phyloP scores from a whole-genome alignment of 35 echinoderm and acorn worm species.

The Apostichopus parvimensis region DNA sequence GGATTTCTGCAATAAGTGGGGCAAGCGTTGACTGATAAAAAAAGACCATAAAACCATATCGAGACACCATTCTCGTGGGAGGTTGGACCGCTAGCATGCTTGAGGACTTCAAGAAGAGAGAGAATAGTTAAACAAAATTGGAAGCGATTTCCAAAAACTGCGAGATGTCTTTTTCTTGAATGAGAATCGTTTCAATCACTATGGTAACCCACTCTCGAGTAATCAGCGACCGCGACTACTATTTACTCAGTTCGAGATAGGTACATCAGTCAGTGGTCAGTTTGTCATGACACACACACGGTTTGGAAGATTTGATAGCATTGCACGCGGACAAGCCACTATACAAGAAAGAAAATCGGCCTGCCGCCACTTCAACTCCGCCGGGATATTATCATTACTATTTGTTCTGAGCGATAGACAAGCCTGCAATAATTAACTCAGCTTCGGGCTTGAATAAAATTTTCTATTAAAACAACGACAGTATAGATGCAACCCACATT shows the following conservation, averaged over 20 bases:
- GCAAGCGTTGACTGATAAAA: conserved; percentile 8
- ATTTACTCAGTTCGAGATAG: conserved; percentile 2
- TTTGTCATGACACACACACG: not conserved
- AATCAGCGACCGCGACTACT: not conserved
- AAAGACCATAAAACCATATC: conserved; percentile 5
- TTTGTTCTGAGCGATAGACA: not conserved
- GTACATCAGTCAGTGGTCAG: not conserved
- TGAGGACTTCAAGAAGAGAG: conserved; percentile 17
- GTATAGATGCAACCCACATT: not conserved
- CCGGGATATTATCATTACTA: conserved; percentile 7
- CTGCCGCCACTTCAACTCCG: conserved; percentile 42
- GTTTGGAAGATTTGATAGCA: not conserved
- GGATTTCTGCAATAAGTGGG: conserved; percentile 53
- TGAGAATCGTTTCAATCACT: not conserved
- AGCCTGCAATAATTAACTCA: conserved; percentile 29
- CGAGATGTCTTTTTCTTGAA: not conserved
- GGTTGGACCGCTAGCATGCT: conserved; percentile 18
- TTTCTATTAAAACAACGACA: not conserved
- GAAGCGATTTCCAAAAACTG: not conserved
- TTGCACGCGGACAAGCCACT: conserved; percentile 31
- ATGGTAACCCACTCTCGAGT: conserved; percentile 16
- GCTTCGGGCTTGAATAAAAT: conserved; percentile 42
- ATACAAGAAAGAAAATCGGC: not conserved
- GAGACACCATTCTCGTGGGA: conserved; percentile 29
- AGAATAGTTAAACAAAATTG: not conserved